Evolutionary conservation across 2,888 invertebrate genomes (phyloP), one percentile per base, ranked within the genome.

Genomic region (Hyposoter dolosus): DNA sequence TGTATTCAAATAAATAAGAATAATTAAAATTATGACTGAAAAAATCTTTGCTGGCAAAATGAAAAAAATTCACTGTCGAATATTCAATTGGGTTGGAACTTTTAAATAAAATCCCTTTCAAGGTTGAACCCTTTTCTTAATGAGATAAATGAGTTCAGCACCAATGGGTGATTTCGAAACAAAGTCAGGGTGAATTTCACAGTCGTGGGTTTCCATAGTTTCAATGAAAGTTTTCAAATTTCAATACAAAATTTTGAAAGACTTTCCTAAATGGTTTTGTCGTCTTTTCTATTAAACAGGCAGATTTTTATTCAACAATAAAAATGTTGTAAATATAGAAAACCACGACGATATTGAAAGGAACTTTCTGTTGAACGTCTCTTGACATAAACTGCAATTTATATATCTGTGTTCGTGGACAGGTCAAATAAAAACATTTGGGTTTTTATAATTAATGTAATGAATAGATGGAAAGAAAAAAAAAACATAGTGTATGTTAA

Each of bases 401-500:
- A 9, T 28, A 60, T 28, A 60, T 60, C 12, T 60, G 23, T 60
- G 0, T 28, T 7, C 4, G 56, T 28, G 23, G 28, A 0, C 9
- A 6, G 4, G 56, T 17, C 15, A 17, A 72, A 72, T 56, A 6
- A 40, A 56, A 32, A 17, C 28, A 50, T 65, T 65, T 35, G 35
- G 12, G 47, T 15, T 5, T 68, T 77, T 69, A n/a, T n/a, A 45
- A 68, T 53, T 78, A 40, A 56, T 28, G 32, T 47, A 53, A 79
- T 47, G 79, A 79, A 69, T 69, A 19, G 45, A 71, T 19, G 32
- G 40, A 47, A 28, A 56, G 65, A 53, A 65, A 40, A 23, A 56
- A 74, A 53, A 65, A 32, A 40, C 23, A 23, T 75, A 66, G 32
- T 50, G 28, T 63, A 15, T n/a, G 56, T 69, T 60, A 66, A 85